phyloP scores from a whole-genome alignment of 2,113 vertebrate species.

The Vulpes vulpes region DNA sequence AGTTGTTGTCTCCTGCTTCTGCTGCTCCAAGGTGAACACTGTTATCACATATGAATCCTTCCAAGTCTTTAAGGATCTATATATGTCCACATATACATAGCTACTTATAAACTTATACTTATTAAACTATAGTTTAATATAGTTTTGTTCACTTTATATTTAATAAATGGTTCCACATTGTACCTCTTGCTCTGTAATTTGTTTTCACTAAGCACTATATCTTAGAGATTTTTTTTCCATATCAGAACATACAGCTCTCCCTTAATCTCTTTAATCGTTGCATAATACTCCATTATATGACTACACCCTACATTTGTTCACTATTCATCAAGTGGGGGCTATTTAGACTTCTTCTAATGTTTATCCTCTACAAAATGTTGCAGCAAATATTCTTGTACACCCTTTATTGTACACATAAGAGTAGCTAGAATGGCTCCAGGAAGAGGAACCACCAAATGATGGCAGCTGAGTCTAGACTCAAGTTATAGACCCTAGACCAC shows the following conservation, averaged over 20 bases:
- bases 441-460: background rate
- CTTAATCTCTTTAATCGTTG: background rate
- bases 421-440: background rate
- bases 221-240: background rate
- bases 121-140: background rate
- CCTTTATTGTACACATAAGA: background rate
- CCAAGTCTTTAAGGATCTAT: background rate
- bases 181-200: slow-evolving; percentile 1
- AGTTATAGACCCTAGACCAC: background rate
- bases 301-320: background rate
- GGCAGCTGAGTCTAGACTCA: background rate
- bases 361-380: slow-evolving; percentile 12
- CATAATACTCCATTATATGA: background rate
- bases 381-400: background rate
- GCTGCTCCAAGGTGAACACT: background rate
- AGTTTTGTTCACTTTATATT: background rate
- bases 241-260: background rate
- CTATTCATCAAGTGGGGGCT: background rate
- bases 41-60: background rate
- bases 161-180: background rate
- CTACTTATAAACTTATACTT: background rate
- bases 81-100: background rate
- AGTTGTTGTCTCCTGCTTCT: background rate
- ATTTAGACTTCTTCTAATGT: background rate
- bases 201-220: background rate